Evolutionary conservation across 2,888 invertebrate genomes (phyloP).

Genomic region (Microctonus brassicae): DNA sequence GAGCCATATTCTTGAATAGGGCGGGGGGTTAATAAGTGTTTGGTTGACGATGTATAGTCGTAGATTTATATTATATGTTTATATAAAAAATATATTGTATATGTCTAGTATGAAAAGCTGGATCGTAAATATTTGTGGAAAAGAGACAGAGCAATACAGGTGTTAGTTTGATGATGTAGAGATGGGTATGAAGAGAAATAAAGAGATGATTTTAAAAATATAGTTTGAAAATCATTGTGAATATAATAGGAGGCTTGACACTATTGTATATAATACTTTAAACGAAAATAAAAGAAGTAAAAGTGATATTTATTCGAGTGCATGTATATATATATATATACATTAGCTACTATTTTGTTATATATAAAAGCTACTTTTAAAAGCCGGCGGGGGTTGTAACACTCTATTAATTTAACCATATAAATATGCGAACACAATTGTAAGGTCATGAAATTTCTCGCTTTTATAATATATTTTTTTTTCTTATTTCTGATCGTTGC

Average conservation of each 20-base stretch:
- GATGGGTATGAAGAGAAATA: neutral
- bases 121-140: conserved; percentile 20
- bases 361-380: neutral
- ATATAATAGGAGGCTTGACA: neutral
- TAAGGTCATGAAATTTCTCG: neutral
- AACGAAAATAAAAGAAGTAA: conserved; percentile 9
- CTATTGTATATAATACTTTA: neutral
- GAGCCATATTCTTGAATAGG: conserved; percentile 10
- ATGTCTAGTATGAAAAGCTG: conserved; percentile 15
- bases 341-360: conserved; percentile 1
- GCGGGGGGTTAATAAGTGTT: conserved; percentile 35
- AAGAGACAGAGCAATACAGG: conserved; percentile 20
- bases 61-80: conserved; percentile 22
- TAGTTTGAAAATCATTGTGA: conserved; percentile 9
- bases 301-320: neutral
- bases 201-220: neutral
- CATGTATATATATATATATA: too few species aligned
- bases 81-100: too few species aligned
- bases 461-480: neutral
- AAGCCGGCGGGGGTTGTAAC: neutral
- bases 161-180: conserved; percentile 2
- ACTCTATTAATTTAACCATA: neutral
- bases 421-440: neutral
- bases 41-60: conserved; percentile 33
- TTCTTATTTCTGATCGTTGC: neutral